Evolutionary conservation across 2,888 invertebrate genomes (phyloP), one percentile per base, ranked within the genome.

Genomic region (Ctenicera cuprea): DNA sequence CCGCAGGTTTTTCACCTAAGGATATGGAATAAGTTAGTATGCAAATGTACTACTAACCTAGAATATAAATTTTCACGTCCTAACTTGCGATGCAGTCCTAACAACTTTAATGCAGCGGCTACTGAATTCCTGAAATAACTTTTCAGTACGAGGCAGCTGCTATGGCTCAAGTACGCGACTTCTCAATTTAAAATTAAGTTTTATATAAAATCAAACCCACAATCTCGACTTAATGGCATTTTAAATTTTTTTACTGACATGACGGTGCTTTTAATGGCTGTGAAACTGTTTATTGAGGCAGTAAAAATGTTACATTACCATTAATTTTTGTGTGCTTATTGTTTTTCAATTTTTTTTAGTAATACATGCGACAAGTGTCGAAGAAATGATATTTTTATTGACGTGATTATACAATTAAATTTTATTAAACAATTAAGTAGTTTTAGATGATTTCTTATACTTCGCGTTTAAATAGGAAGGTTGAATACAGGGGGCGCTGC

Each of bases 1-100:
- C 91, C 75, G 92, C 91, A 75, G 91, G 91, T 18, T 91, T 91
- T 83, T 91, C 91, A 84, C 90, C 91, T 92, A 88, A 75, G 85
- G 82, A 65, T 76, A 68, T 71, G 54, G 37, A 62, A 71, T 66
- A 64, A 57, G 63, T 73, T 52, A 62, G 38, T 75, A 76, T 69
- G 66, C 54, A 71, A 71, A 65, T 64, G 16, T 45, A 22, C 2
- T 64, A 62, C 43, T 65, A 20, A 26, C 41, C 48, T 45, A 50
- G 66, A 52, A 72, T 45, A 63, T 57, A 70, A 62, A 70, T 64
- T 62, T 50, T 45, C 43, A 20, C 50, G n/a, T 41, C 26, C 64
- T 64, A 70, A 38, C 41, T 70, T 52, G 50, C 41, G 20, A 22
- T 50, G 41, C 48, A 70, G 59, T 20, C 57, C 54, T 26, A 33